Evolutionary conservation across 1,140 invertebrate genomes (phyloP).

Genomic region (Chrysopa pallens): DNA sequence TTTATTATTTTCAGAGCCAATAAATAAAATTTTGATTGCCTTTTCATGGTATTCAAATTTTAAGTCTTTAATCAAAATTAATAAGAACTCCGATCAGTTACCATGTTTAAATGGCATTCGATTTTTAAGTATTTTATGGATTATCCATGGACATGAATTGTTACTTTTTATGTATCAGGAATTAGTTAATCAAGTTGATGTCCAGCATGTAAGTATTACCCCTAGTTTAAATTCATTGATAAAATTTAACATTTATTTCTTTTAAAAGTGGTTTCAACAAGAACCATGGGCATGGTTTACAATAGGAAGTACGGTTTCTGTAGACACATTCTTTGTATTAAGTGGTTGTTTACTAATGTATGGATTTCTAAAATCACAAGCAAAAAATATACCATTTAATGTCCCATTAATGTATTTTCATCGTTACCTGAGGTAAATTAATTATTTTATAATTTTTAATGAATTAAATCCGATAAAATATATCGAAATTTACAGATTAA

Average conservation of each 20-base stretch:
- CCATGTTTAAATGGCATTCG: slow-evolving; percentile 33
- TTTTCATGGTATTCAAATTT: slow-evolving; percentile 23
- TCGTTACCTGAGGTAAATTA: slow-evolving; percentile 15
- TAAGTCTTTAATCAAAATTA: slow-evolving; percentile 14
- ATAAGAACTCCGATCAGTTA: slow-evolving; percentile 12
- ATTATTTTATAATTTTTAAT: too few relatives aligned
- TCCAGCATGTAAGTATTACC: too few relatives aligned
- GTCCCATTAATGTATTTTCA: slow-evolving; percentile 29
- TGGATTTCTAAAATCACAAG: slow-evolving; percentile 25
- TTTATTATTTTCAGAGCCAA: slow-evolving; percentile 6
- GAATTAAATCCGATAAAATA: too few relatives aligned
- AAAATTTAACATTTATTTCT: not conserved
- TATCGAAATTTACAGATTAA: slow-evolving; percentile 23
- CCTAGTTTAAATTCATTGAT: too few relatives aligned
- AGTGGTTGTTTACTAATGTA: slow-evolving; percentile 34
- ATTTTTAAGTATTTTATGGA: slow-evolving; percentile 41
- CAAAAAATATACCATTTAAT: slow-evolving; percentile 16
- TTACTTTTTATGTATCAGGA: not conserved
- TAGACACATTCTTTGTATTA: slow-evolving; percentile 34
- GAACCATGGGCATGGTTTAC: slow-evolving; percentile 15
- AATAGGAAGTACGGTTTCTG: slow-evolving; percentile 20
- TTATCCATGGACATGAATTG: slow-evolving; percentile 37
- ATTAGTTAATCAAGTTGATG: not conserved
- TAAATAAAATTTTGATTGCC: slow-evolving; percentile 10
- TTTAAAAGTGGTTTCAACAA: slow-evolving; percentile 14